Evolutionary conservation across 1,140 invertebrate species (phyloP).

Genomic region (Drosophila sulfurigaster): DNA sequence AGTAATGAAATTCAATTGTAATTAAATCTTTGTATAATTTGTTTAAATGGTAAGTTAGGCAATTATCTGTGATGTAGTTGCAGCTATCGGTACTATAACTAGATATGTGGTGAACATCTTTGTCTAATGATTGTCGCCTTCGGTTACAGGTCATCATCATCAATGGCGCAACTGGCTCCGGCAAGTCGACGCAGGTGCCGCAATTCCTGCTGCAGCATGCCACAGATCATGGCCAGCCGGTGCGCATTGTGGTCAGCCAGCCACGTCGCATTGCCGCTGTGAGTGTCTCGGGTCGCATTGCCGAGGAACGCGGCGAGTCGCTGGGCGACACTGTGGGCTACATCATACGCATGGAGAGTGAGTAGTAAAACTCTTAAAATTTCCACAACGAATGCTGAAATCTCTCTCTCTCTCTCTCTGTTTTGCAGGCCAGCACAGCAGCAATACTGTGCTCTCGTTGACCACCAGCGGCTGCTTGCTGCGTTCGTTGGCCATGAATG

Average conservation of each 20-base stretch:
- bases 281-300: constrained; percentile 92
- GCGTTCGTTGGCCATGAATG: constrained; percentile 73
- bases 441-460: constrained; percentile 59
- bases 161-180: constrained; percentile 93
- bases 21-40: no score
- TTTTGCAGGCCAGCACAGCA: constrained; percentile 61
- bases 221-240: constrained; percentile 87
- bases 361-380: constrained; percentile 34
- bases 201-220: constrained; percentile 95
- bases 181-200: constrained; percentile 96
- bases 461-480: constrained; percentile 81
- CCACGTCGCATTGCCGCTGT: constrained; percentile 96
- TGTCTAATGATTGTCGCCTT: no score
- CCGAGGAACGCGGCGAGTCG: constrained; percentile 94
- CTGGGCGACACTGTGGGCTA: constrained; percentile 96
- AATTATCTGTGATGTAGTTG: no score
- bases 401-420: no score
- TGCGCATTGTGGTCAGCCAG: constrained; percentile 96
- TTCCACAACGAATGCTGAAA: no score
- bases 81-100: no score
- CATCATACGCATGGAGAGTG: constrained; percentile 94
- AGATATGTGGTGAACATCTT: no score
- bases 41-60: no score
- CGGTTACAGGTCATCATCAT: constrained; percentile 87
- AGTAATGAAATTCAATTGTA: no score